Conservation (phyloP, 2,113 vertebrate species). For the Capra hircus region DNA sequence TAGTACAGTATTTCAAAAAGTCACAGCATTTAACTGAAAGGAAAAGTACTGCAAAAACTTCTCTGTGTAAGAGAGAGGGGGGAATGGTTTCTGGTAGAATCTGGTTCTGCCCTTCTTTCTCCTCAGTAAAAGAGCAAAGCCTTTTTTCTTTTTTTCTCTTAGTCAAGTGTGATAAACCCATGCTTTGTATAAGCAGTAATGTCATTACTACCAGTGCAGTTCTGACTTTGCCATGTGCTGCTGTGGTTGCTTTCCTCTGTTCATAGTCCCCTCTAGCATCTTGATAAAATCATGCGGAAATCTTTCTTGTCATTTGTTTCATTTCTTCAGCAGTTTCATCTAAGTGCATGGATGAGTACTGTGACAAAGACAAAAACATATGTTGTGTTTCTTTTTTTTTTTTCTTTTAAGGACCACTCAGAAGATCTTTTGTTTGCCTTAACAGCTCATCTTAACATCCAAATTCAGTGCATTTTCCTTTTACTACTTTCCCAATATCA, state of each 20-base stretch:
- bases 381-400: background rate
- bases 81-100: background rate
- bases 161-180: background rate
- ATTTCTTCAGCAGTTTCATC: background rate
- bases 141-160: background rate
- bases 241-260: background rate
- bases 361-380: background rate
- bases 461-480: background rate
- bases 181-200: background rate
- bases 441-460: background rate
- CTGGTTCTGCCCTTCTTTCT: background rate
- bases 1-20: background rate
- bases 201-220: background rate
- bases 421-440: background rate
- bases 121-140: background rate
- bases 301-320: background rate
- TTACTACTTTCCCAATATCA: background rate
- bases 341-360: background rate
- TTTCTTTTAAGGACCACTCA: background rate
- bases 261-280: background rate
- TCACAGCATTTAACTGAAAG: background rate
- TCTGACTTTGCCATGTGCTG: background rate
- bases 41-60: background rate
- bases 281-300: background rate
- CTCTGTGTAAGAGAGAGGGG: background rate